Evolutionary conservation across 2,797 vertebrate genomes (phyloP).

Genomic region (Alectoris magna): DNA sequence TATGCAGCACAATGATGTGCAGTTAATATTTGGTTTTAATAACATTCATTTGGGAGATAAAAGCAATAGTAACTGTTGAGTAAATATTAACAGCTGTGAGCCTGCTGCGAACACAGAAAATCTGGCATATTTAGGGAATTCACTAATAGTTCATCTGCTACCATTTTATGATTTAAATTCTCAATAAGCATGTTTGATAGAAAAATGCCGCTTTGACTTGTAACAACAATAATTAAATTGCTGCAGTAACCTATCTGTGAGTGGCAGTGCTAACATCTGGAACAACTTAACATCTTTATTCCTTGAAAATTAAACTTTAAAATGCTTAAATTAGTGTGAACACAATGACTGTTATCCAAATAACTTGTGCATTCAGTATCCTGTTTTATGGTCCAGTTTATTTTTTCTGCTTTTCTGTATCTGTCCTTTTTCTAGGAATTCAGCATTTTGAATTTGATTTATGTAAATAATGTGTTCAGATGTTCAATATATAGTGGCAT

Average conservation of each 20-base stretch:
- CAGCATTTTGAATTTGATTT: neutral
- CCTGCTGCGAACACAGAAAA: slow-evolving; percentile 28
- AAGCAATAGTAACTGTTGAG: slow-evolving; percentile 58
- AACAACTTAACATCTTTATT: slow-evolving; percentile 16
- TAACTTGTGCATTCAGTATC: neutral
- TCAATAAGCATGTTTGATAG: slow-evolving; percentile 32
- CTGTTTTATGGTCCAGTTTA: neutral
- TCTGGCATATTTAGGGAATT: slow-evolving; percentile 42
- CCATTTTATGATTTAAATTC: slow-evolving; percentile 48
- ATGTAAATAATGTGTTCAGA: neutral
- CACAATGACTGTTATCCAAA: neutral
- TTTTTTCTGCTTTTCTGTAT: neutral
- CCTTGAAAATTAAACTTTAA: slow-evolving; percentile 6
- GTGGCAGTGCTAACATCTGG: neutral
- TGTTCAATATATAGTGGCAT: neutral
- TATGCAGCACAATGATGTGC: neutral
- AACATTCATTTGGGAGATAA: slow-evolving; percentile 48
- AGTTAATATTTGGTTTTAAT: slow-evolving; percentile 42
- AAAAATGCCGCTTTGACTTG: slow-evolving; percentile 34
- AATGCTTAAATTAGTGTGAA: slow-evolving; percentile 1
- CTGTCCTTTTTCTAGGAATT: neutral
- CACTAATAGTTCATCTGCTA: slow-evolving; percentile 50
- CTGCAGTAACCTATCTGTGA: neutral
- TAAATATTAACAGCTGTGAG: slow-evolving; percentile 70
- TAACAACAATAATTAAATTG: slow-evolving; percentile 46